Base-by-base conservation (phyloP, 2,113 vertebrate genomes). In the Lepisosteus osseus region DNA sequence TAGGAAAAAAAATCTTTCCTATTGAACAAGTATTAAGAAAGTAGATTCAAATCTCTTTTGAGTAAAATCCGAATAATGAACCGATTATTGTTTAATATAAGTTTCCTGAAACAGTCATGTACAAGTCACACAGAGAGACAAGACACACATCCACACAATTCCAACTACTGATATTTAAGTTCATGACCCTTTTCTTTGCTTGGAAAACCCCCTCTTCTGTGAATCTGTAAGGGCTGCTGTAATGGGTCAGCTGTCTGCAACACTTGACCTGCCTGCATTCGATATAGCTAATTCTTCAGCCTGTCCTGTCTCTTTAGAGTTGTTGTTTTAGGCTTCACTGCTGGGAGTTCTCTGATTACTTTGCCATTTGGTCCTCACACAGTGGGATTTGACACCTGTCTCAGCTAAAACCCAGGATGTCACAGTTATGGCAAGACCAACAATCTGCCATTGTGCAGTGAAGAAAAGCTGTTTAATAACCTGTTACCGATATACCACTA, bases 311-410 rank as follows among this genome's bases (percentile, higher is more conserved):
- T 44, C 47, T 14, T 65, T 15, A 9, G 70, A 2, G 6, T 14
- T 66, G 42, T 44, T 54, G 44, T 68, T 62, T n/a, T 45, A 29
- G 3, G 61, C 5, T 59, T n/a, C 3, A 64, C 42, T 55, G 61
- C 3, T 3, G 73, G 76, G 17, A 62, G 0, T 64, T 86, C 78
- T 79, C 79, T 76, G 61, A 82, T 86, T 76, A 71, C 77, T 72
- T 55, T 77, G 68, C 56, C 42, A 72, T 61, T 79, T 77, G 13
- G 3, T 4, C 15, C 14, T 41, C 17, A 62, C 72, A 40, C 64
- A 73, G 76, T 65, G 84, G 84, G 80, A 81, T 86, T 82, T 80
- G 76, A 83, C 83, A 88, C 87, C 84, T 85, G 83, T 86, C 78
- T 68, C 72, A 68, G 65, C 74, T 77, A 74, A 84, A 78, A 87